Percentiles rank a stretch among this genome's conserved stretches.
These are phyloP conservation scores for Drosophila persimilis DNA, from an alignment of 1,140 invertebrate species.

Conservation along the genomic window DNA sequence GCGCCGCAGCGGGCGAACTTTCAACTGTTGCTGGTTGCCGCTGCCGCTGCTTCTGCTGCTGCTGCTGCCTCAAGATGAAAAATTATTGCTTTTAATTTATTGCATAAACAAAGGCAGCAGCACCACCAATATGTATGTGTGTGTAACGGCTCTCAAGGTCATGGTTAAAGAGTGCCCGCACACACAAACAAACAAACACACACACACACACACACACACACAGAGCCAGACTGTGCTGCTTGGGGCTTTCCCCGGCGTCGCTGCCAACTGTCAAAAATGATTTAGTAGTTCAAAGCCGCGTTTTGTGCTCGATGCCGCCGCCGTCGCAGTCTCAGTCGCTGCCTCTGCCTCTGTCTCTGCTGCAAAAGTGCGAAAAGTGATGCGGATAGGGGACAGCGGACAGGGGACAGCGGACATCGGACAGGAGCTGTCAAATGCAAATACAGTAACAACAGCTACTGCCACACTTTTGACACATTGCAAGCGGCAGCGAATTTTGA, in stretches of 20 bases:
- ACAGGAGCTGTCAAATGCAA: slow-evolving; percentile 69
- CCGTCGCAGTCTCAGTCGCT: too few relatives aligned
- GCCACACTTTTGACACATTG: slow-evolving; percentile 55
- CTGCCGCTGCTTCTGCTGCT: slow-evolving; percentile 33
- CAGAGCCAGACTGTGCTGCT: slow-evolving; percentile 37
- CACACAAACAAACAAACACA: too few relatives aligned
- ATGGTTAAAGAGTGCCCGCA: slow-evolving; percentile 54
- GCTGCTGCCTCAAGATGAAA: slow-evolving; percentile 79
- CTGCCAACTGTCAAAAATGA: slow-evolving; percentile 80
- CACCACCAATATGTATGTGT: slow-evolving; percentile 15
- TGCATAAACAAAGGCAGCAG: slow-evolving; percentile 76
- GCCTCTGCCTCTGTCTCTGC: slow-evolving; percentile 2
- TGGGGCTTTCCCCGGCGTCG: slow-evolving; percentile 76
- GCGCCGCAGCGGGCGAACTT: slow-evolving; percentile 81
- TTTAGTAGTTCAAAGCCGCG: slow-evolving; percentile 81
- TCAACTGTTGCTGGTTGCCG: slow-evolving; percentile 74
- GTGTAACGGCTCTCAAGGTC: slow-evolving; percentile 73
- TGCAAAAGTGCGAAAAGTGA: slow-evolving; percentile 62
- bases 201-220: too few relatives aligned
- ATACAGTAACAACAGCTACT: slow-evolving; percentile 32
- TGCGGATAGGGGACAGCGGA: not conserved
- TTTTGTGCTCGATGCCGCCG: slow-evolving; percentile 47
- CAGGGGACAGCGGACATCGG: slow-evolving; percentile 44
- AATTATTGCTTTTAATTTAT: slow-evolving; percentile 83
- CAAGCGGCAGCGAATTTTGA: slow-evolving; percentile 69